Evolutionary conservation across 2,113 vertebrate species (phyloP), one percentile per base, ranked within the genome.

Genomic region (Okapia johnstoni): DNA sequence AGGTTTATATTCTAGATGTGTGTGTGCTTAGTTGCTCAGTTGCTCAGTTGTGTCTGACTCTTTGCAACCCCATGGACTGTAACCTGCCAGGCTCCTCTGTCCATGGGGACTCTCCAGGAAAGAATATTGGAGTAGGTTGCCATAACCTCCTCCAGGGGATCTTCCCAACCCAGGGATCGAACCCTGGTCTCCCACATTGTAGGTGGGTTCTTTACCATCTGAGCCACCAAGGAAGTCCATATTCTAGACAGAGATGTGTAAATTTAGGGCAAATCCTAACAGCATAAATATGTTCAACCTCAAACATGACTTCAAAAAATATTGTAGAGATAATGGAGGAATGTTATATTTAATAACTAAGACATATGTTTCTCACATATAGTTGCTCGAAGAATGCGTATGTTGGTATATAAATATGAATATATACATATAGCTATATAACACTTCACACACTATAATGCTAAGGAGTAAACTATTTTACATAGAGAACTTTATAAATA

Each of bases 281-380:
- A 80, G 7, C 46, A 85, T 28, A 89, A 91, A 40, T 77, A 55
- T n/a, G 3, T 48, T 89, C 36, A 73, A 30, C 8, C 7, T 77
- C 50, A 95, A 96, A 90, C 40, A 7, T 48, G 57, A 85, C 28
- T 85, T 58, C 80, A 33, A 55, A 81, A 93, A 63, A 87, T 63
- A 89, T 21, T 96, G 50, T 46, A 55, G 57, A 95, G 94, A 90
- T 94, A 50, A 17, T 73, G 40, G 17, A 92, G 14, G 11, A 55
- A 88, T 85, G 19, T 88, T 91, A 80, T n/a, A 79, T 5, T 97
- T 90, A 26, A 96, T 16, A 97, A 50, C 5, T 60, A 36, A 70
- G 50, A 70, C 55, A 60, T 85, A 55, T 70, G 26, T 36, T 96
- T 96, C 55, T 93, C 40, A 88, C 50, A 52, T 14, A 81, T 43